Conservation (phyloP, 2,888 invertebrate species). For the Eupithecia pulchellata region DNA sequence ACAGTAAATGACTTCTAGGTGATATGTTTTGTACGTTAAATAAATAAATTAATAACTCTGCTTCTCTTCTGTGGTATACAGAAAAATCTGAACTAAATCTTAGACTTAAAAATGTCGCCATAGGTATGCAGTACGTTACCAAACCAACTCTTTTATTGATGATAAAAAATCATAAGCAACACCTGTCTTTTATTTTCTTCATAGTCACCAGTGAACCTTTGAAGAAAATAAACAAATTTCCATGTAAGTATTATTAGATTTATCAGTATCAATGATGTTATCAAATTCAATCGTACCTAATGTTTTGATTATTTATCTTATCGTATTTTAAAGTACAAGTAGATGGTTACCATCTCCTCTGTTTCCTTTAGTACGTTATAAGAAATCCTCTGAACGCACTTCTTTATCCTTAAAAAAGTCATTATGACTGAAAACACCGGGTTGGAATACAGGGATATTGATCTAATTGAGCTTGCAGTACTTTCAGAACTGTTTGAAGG, state of each 20-base stretch:
- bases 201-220: background rate
- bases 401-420: background rate
- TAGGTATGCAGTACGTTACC: background rate
- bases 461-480: background rate
- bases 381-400: background rate
- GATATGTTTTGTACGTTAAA: too few relatives aligned
- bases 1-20: too few relatives aligned
- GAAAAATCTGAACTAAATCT: background rate
- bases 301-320: background rate
- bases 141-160: background rate
- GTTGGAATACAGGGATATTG: background rate
- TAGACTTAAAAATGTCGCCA: background rate
- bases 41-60: too few relatives aligned
- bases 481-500: conserved; percentile 2
- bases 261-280: too few relatives aligned
- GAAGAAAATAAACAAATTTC: background rate
- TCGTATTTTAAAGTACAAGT: background rate
- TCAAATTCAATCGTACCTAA: background rate
- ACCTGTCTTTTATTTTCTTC: too few relatives aligned
- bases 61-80: background rate
- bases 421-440: background rate
- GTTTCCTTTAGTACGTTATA: background rate
- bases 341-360: background rate
- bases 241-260: too few relatives aligned
- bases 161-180: too few relatives aligned